A percentile compares a stretch with the other conserved stretches of the same genome.
phyloP scores from a whole-genome alignment of 2,888 invertebrate genomes.

The Drosophila incognita region DNA sequence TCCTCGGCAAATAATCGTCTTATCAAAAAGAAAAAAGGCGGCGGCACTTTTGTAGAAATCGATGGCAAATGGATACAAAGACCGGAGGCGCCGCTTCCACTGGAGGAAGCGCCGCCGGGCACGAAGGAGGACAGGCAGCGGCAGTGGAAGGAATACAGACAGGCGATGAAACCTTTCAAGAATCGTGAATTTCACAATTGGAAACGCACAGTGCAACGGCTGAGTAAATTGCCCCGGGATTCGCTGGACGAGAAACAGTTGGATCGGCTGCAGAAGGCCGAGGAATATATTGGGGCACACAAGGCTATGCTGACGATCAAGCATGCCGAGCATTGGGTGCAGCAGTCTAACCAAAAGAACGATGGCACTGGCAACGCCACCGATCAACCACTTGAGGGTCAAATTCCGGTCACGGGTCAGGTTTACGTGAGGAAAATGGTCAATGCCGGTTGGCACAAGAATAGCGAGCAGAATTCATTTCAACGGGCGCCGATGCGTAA shows the following conservation, averaged over 20 bases:
- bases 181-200: conserved; percentile 80
- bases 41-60: conserved; percentile 63
- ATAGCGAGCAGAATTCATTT: conserved; percentile 28
- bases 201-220: conserved; percentile 77
- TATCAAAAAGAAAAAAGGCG: conserved; percentile 51
- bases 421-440: conserved; percentile 58
- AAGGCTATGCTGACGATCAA: conserved; percentile 74
- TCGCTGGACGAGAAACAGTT: conserved; percentile 72
- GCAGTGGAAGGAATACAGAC: conserved; percentile 77
- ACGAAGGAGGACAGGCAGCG: conserved; percentile 73
- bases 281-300: conserved; percentile 70
- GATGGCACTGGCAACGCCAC: neutral
- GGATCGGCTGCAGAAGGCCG: conserved; percentile 68
- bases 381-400: neutral
- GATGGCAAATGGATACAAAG: conserved; percentile 71
- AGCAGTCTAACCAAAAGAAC: conserved; percentile 43
- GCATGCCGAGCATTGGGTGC: conserved; percentile 75
- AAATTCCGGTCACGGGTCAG: conserved; percentile 38
- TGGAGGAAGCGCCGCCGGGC: conserved; percentile 65
- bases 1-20: conserved; percentile 12
- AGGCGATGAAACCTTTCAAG: conserved; percentile 81
- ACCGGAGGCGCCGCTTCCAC: conserved; percentile 65
- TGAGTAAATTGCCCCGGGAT: conserved; percentile 67
- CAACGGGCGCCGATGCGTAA: conserved; percentile 27
- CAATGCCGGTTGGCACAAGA: conserved; percentile 45